Percentiles rank a stretch among this genome's conserved stretches.
Evolutionary conservation across 2,797 vertebrate genomes (phyloP).

Genomic region (Ataeniobius toweri): DNA sequence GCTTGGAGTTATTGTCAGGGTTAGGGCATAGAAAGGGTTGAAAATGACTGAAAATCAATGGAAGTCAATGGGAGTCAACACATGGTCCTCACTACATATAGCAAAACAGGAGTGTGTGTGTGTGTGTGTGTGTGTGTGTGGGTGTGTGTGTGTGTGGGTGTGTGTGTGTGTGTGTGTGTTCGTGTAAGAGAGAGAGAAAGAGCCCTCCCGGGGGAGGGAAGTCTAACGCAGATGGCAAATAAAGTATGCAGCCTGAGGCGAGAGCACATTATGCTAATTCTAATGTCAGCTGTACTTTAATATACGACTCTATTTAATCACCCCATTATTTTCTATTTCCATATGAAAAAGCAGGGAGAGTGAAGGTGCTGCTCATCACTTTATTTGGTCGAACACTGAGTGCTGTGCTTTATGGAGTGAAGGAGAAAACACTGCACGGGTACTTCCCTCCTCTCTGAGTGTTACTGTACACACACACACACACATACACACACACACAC

Average conservation of each 20-base stretch:
- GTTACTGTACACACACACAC: background rate
- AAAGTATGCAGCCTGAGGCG: constrained; percentile 99
- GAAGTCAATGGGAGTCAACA: too few species aligned
- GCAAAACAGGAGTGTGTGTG: constrained; percentile 1
- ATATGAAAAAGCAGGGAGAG: constrained; percentile 87
- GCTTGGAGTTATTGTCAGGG: too few species aligned
- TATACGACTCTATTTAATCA: constrained; percentile 99
- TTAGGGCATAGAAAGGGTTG: too few species aligned
- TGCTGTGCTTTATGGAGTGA: constrained; percentile 41
- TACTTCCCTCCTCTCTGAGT: constrained; percentile 8
- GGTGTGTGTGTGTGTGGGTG: constrained; percentile 46
- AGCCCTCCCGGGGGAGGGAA: constrained; percentile 91
- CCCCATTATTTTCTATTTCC: constrained; percentile 99
- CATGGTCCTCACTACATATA: too few species aligned
- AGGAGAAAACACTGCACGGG: constrained; percentile 19
- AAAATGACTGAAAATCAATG: too few species aligned
- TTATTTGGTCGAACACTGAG: constrained; percentile 70
- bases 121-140: constrained; percentile 47
- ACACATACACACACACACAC: background rate
- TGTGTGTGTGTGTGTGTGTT: constrained; percentile 46
- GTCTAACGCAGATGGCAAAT: constrained; percentile 99
- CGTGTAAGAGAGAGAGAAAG: too few species aligned
- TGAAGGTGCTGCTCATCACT: constrained; percentile 50
- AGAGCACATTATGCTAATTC: constrained; percentile 99
- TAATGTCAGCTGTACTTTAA: constrained; percentile 99